Evolutionary conservation across 2,113 vertebrate genomes (phyloP).

Genomic region (Callorhinus ursinus): DNA sequence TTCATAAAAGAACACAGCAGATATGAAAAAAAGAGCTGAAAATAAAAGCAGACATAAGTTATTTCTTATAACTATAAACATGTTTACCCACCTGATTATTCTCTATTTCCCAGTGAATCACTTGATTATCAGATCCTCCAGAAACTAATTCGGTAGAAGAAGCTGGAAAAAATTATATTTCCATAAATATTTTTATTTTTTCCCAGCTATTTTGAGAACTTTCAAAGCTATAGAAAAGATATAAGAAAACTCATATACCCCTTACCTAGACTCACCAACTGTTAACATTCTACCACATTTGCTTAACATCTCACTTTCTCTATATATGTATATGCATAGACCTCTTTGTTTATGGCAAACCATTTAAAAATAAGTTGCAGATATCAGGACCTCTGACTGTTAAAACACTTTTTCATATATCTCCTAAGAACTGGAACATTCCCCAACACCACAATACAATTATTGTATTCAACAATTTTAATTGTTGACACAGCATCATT

Average conservation of each 20-base stretch:
- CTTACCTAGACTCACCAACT: constrained; percentile 27
- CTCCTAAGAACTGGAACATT: background rate
- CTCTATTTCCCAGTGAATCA: constrained; percentile 93
- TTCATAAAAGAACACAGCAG: background rate
- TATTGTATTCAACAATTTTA: constrained; percentile 12
- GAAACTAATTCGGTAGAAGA: constrained; percentile 92
- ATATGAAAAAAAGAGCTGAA: constrained; percentile 41
- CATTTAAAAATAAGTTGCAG: background rate
- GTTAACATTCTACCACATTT: constrained; percentile 7
- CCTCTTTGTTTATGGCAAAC: background rate
- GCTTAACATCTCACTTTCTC: background rate
- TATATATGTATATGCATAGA: background rate
- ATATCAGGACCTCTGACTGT: background rate
- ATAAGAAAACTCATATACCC: background rate
- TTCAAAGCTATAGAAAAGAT: constrained; percentile 31
- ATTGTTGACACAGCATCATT: background rate
- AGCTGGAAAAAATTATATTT: constrained; percentile 83
- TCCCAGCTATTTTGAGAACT: background rate
- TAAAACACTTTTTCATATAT: background rate
- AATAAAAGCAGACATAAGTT: background rate
- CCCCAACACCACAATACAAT: background rate
- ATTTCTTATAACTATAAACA: constrained; percentile 25
- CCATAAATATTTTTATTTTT: constrained; percentile 52
- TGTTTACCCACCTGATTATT: constrained; percentile 88
- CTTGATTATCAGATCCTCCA: constrained; percentile 93